These are phyloP conservation scores for Diaphora mendica DNA, from an alignment of 2,888 invertebrate species.

Conservation along the genomic window DNA sequence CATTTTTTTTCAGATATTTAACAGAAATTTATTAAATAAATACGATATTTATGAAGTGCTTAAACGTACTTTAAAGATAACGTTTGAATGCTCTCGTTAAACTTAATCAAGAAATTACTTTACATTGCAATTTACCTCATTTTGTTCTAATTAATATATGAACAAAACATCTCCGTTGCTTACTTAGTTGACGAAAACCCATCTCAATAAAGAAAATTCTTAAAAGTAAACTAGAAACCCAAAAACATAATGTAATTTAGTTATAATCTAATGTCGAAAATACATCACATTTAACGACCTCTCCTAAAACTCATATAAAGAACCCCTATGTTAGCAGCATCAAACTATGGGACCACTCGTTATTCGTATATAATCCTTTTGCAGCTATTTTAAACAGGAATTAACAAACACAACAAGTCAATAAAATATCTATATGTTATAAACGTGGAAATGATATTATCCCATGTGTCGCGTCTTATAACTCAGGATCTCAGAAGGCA, in stretches of 20 bases:
- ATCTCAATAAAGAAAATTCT: neutral
- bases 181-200: neutral
- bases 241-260: too few species aligned
- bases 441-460: too few species aligned
- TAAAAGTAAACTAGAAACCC: neutral
- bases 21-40: neutral
- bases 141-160: neutral
- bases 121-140: neutral
- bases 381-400: neutral
- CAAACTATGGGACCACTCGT: neutral
- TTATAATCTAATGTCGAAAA: too few species aligned
- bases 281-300: neutral
- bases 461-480: neutral
- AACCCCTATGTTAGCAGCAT: neutral
- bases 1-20: too few species aligned
- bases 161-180: neutral
- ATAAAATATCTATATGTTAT: neutral
- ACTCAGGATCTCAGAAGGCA: conserved; percentile 6
- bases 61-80: neutral
- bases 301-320: neutral
- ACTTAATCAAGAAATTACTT: neutral
- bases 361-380: neutral
- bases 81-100: neutral
- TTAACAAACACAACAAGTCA: neutral
- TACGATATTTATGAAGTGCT: neutral